Conservation (phyloP, 2,888 invertebrate species). For the Malacosoma neustria region DNA sequence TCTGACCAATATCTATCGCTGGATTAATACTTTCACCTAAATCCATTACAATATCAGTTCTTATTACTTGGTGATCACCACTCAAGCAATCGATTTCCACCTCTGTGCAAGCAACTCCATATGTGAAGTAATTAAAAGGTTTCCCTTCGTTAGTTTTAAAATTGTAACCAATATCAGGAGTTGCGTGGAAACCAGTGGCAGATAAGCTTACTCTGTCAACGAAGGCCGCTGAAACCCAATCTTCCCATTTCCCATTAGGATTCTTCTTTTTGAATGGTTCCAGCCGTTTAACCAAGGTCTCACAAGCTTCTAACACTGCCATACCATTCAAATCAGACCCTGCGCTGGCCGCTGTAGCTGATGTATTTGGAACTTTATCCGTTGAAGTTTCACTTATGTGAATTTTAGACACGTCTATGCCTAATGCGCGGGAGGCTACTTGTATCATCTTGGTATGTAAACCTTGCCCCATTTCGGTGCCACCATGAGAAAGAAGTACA, state of each 20-base stretch:
- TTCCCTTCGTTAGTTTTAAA: slow-evolving; percentile 81
- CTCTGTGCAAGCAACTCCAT: slow-evolving; percentile 89
- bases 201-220: slow-evolving; percentile 85
- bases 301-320: slow-evolving; percentile 90
- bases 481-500: slow-evolving; percentile 90
- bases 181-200: slow-evolving; percentile 88
- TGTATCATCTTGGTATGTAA: slow-evolving; percentile 97
- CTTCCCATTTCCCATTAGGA: slow-evolving; percentile 88
- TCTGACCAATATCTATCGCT: slow-evolving; percentile 96
- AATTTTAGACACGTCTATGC: slow-evolving; percentile 81
- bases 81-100: slow-evolving; percentile 96
- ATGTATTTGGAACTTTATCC: slow-evolving; percentile 94
- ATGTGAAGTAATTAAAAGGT: slow-evolving; percentile 89
- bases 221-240: slow-evolving; percentile 87
- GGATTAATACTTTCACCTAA: slow-evolving; percentile 96
- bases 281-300: slow-evolving; percentile 81
- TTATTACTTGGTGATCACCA: slow-evolving; percentile 91
- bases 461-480: slow-evolving; percentile 98
- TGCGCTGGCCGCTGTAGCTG: slow-evolving; percentile 91
- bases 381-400: slow-evolving; percentile 89
- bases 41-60: slow-evolving; percentile 97
- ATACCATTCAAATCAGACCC: slow-evolving; percentile 94
- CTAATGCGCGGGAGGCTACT: slow-evolving; percentile 84
- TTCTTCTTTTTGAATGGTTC: slow-evolving; percentile 82
- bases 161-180: slow-evolving; percentile 83